phyloP scores from a whole-genome alignment of 2,113 vertebrate species.

The Calidris pygmaea region DNA sequence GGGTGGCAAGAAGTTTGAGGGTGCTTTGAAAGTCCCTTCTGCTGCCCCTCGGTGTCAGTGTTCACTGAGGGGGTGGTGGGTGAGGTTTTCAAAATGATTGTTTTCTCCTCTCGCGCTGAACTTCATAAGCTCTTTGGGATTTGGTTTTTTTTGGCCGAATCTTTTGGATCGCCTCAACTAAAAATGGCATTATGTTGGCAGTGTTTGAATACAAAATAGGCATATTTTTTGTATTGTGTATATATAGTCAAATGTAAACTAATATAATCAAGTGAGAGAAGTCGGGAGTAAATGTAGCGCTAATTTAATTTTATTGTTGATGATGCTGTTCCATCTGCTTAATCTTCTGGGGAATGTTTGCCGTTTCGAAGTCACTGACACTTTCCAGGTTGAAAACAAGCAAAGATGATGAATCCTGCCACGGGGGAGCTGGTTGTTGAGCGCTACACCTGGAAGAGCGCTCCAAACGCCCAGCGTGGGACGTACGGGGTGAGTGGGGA shows the following conservation, averaged over 20 bases:
- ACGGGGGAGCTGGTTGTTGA: neutral
- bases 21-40: neutral
- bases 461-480: neutral
- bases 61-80: rapidly evolving
- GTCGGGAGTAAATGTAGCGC: neutral
- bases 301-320: neutral
- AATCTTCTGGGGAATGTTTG: neutral
- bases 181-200: neutral
- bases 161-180: neutral
- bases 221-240: neutral
- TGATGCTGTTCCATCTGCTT: neutral
- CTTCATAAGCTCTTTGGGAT: neutral
- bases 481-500: neutral
- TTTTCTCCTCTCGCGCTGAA: neutral
- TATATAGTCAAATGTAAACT: neutral
- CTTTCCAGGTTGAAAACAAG: neutral
- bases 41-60: rapidly evolving
- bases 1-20: neutral
- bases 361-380: rapidly evolving
- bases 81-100: neutral
- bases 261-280: neutral
- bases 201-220: neutral
- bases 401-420: neutral
- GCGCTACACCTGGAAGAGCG: neutral
- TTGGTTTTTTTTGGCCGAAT: neutral